Base-by-base conservation (phyloP, 2,888 invertebrate species). In the Drosophila borborema region DNA sequence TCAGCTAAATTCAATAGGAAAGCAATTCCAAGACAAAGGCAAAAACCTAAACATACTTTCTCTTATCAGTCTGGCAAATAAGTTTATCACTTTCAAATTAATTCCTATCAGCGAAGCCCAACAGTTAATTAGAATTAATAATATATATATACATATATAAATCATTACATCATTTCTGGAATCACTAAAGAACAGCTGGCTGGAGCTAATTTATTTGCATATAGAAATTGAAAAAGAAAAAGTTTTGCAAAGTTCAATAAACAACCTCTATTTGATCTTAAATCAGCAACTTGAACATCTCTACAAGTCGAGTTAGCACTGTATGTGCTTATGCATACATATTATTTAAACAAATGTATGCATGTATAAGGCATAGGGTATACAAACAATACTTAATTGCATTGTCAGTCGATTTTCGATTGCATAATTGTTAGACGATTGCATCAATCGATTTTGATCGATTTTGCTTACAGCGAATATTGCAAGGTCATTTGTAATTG, bases 381-480 rank as follows among this genome's bases (percentile, higher is more conserved):
- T 54, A 40, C 31, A 31, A 45, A 31, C 40, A 14, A 62, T 66
- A 51, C 28, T 12, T 74, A 68, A 68, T 63, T 74, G 67, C 73
- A 72, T 48, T 72, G 78, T 45, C 62, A 53, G 75, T 64, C 63
- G 67, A 77, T 64, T 73, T 60, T 16, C 61, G 74, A 64, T 76
- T 76, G 61, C 60, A 77, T 68, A 77, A 78, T 65, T 60, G 77
- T 62, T 54, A 41, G 54, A 43, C 43, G 53, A 61, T 69, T 74
- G 80, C 80, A 80, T 49, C 71, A 77, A 80, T 71, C 77, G 66
- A 80, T 61, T 43, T 66, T 77, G 77, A 79, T 77, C 80, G 80
- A 80, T 80, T 77, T 77, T 75, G 66, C 60, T 71, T 62, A 74
- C 69, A 43, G 54, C 20, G 48, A 65, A 49, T 49, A n/a, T 48